Base-by-base conservation (phyloP, 2,113 vertebrate species). In the Hystrix cristata region DNA sequence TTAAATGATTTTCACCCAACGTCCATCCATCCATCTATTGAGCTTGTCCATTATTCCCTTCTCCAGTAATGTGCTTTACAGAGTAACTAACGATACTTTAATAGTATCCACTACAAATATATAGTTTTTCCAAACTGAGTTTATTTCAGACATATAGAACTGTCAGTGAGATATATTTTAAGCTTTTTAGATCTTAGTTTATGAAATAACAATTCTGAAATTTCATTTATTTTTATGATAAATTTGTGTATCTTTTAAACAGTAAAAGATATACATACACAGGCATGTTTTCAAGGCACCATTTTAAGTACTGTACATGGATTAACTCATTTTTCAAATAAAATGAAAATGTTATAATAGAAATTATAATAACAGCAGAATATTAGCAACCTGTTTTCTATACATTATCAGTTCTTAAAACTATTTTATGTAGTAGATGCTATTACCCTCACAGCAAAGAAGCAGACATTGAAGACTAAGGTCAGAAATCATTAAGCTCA, bases 101-200 rank as follows among this genome's bases (percentile, higher is more conserved):
- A 88, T 76, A 84, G 19, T 80, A 31, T 71, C n/a, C 11, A 51
- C 48, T 55, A 53, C 29, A 95, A 31, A 48, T 72, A 27, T 46
- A 72, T 1, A 64, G 53, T 90, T 92, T 23, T 93, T 93, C 76
- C 29, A 34, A 65, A 81, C 78, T 82, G 62, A 13, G 4, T 74
- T 71, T 94, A 69, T 93, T 95, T 90, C 6, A 93, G 57, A 87
- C 82, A 71, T 23, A 69, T 23, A 27, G 46, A 91, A 86, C 6
- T 89, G 15, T 69, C 25, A 57, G 14, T 84, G 85, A 60, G n/a
- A 71, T 71, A 76, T 46, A 46, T 27, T 43, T 95, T 67, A 76
- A 91, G 59, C 4, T 82, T 87, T 90, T 82, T 11, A 53, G 62
- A 13, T 90, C 29, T 67, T 71, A 59, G 19, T 2, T 38, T 64